Percentiles rank a stretch among this genome's conserved stretches.
Evolutionary conservation across 2,888 invertebrate genomes (phyloP).

Genomic region (Petrolisthes cinctipes): DNA sequence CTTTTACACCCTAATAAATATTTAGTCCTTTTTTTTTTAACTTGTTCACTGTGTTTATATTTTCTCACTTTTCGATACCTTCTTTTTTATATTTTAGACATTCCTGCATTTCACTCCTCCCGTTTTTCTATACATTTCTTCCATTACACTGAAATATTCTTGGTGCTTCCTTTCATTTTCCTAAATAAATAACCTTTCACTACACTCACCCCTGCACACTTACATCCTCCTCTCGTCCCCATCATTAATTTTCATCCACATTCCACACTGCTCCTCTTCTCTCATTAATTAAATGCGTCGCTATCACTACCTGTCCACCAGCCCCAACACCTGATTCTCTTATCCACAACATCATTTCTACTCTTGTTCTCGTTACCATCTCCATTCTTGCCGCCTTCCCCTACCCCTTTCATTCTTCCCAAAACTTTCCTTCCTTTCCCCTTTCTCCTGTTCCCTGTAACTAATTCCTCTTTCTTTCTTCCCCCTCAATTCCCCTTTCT

Average conservation of each 20-base stretch:
- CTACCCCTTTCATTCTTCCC: background rate
- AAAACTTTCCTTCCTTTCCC: background rate
- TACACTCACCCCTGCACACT: background rate
- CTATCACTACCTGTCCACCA: background rate
- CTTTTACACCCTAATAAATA: no score
- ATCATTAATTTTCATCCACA: background rate
- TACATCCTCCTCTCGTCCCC: background rate
- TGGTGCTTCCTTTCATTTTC: no score
- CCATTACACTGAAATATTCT: background rate
- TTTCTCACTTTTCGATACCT: background rate
- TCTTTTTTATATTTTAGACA: background rate
- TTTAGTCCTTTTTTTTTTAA: no score
- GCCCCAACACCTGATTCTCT: background rate
- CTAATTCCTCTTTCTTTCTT: background rate
- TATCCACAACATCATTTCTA: background rate
- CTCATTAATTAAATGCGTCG: background rate
- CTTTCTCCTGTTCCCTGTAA: background rate
- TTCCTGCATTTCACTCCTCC: background rate
- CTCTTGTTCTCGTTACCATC: background rate
- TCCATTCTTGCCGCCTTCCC: background rate
- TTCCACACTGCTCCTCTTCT: background rate
- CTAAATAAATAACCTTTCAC: background rate
- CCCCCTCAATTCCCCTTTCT: background rate
- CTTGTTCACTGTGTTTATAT: background rate
- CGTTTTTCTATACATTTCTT: background rate